Evolutionary conservation across 2,888 invertebrate species (phyloP).

Genomic region (Melolontha melolontha): DNA sequence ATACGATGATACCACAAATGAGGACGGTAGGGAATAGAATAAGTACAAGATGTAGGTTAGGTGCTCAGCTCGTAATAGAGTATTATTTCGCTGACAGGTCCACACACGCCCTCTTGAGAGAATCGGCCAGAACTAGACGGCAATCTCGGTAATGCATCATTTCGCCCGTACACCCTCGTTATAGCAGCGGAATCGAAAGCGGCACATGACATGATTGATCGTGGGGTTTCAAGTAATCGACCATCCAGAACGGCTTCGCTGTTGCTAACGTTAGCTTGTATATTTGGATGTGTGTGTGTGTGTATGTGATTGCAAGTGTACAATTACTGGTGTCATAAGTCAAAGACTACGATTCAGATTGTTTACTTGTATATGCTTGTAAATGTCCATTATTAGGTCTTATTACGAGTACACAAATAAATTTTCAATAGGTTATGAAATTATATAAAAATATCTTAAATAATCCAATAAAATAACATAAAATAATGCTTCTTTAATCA

Average conservation of each 20-base stretch:
- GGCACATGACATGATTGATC: constrained; percentile 46
- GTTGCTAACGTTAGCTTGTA: constrained; percentile 12
- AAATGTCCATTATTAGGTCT: too few species aligned
- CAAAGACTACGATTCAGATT: too few species aligned
- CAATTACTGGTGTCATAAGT: not conserved
- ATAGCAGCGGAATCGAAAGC: constrained; percentile 41
- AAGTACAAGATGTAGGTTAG: constrained; percentile 14
- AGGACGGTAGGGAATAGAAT: not conserved
- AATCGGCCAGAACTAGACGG: constrained; percentile 40
- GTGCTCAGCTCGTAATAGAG: constrained; percentile 40
- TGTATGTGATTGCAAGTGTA: not conserved
- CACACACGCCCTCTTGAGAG: constrained; percentile 43
- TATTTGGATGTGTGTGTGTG: not conserved
- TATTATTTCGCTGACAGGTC: constrained; percentile 42
- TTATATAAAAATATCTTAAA: too few species aligned
- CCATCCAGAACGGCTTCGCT: constrained; percentile 40
- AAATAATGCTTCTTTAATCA: too few species aligned
- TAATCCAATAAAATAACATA: too few species aligned
- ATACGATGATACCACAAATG: not conserved
- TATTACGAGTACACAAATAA: too few species aligned
- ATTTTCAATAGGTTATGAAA: too few species aligned
- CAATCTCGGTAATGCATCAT: constrained; percentile 48
- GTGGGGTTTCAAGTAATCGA: constrained; percentile 43
- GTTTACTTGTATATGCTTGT: too few species aligned
- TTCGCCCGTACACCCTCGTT: constrained; percentile 46